A percentile compares a stretch with the other conserved stretches of the same genome.
Conservation (phyloP, 2,888 invertebrate species). For the Sympetrum striolatum region DNA sequence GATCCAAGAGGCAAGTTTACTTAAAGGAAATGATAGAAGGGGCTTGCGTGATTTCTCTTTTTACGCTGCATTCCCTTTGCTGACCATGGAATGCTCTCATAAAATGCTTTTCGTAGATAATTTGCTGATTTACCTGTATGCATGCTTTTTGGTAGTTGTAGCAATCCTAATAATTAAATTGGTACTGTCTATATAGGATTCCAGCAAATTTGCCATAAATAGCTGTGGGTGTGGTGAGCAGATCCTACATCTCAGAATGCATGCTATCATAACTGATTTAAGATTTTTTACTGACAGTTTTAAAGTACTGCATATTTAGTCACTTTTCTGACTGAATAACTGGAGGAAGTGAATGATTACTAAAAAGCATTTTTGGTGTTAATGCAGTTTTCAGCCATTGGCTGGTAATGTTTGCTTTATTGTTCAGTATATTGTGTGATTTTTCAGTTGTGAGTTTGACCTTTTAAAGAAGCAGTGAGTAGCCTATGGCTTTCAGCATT, state of each 20-base stretch:
- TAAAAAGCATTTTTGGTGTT: background rate
- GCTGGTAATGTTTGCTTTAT: background rate
- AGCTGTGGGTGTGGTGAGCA: slow-evolving; percentile 23
- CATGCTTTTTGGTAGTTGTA: background rate
- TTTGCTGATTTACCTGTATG: background rate
- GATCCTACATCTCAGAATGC: slow-evolving; percentile 11
- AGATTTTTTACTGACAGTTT: background rate
- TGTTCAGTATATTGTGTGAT: background rate
- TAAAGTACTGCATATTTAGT: background rate
- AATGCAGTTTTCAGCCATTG: background rate
- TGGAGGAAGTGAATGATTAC: background rate
- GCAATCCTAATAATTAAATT: background rate
- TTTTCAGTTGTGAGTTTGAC: background rate
- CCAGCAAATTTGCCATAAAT: background rate
- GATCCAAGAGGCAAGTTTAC: slow-evolving; percentile 47
- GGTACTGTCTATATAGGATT: slow-evolving; percentile 11
- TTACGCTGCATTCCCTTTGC: background rate
- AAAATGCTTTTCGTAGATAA: background rate
- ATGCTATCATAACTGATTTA: slow-evolving; percentile 5
- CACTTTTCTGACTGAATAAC: slow-evolving; percentile 13
- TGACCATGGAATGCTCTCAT: background rate
- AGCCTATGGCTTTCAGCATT: too few species aligned
- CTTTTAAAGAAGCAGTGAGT: too few species aligned
- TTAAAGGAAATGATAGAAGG: slow-evolving; percentile 14
- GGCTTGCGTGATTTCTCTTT: slow-evolving; percentile 23